phyloP scores from a whole-genome alignment of 2,888 invertebrate genomes.

The Eurytoma adleriae region DNA sequence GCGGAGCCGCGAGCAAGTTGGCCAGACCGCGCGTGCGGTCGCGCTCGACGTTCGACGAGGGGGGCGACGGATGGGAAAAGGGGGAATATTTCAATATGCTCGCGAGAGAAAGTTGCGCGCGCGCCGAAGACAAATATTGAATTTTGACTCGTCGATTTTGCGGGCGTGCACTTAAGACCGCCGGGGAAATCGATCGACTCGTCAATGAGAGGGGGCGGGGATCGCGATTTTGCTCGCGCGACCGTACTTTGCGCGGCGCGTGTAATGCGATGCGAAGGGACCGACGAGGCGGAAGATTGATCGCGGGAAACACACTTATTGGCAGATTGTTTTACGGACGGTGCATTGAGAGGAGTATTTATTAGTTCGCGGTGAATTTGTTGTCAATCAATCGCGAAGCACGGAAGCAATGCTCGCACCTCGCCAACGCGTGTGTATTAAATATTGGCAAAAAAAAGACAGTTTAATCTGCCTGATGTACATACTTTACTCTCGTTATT shows the following conservation, averaged over 20 bases:
- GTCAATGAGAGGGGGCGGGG: constrained; percentile 9
- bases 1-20: neutral
- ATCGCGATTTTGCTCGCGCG: neutral
- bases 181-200: constrained; percentile 14
- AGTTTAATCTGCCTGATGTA: too few relatives aligned
- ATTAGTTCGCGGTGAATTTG: neutral
- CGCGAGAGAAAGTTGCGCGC: neutral
- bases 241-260: neutral
- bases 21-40: neutral
- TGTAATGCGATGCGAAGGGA: neutral
- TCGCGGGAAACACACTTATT: constrained; percentile 18
- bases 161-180: constrained; percentile 9
- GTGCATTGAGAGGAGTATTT: neutral
- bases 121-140: constrained; percentile 34
- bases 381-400: neutral
- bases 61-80: neutral
- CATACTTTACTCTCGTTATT: too few relatives aligned
- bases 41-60: neutral
- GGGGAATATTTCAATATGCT: constrained; percentile 25
- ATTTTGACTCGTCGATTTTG: neutral
- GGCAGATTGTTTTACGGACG: constrained; percentile 1
- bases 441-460: too few relatives aligned
- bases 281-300: neutral
- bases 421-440: too few relatives aligned
- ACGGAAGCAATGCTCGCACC: too few relatives aligned